phyloP scores from a whole-genome alignment of 1,140 invertebrate genomes.

The Dendroctonus ponderosae region DNA sequence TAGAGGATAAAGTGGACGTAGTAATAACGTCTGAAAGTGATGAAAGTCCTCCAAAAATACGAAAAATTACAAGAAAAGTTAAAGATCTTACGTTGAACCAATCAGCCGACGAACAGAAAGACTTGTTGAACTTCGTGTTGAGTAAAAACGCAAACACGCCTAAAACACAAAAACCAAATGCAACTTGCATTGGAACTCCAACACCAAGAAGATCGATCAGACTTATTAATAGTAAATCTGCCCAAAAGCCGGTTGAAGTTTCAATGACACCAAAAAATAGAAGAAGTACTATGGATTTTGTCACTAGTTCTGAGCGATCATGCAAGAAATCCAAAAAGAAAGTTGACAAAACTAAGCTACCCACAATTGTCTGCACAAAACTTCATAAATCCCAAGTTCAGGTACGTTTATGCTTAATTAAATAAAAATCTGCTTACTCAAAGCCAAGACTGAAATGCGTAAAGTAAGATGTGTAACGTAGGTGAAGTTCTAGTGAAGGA shows the following conservation, averaged over 20 bases:
- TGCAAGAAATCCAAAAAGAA: conserved; percentile 33
- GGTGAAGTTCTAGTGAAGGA: background rate
- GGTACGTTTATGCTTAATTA: conserved; percentile 11
- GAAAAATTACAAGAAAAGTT: background rate
- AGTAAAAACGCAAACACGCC: background rate
- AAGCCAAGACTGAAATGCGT: background rate
- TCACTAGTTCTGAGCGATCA: conserved; percentile 16
- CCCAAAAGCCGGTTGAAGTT: background rate
- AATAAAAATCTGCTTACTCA: background rate
- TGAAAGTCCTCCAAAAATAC: too few relatives aligned
- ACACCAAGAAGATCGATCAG: conserved; percentile 15
- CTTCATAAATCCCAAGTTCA: conserved; percentile 42
- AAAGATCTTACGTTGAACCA: conserved; percentile 8
- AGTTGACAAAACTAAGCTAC: conserved; percentile 24
- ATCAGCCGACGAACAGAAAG: conserved; percentile 26
- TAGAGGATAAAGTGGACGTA: too few relatives aligned
- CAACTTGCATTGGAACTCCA: conserved; percentile 7
- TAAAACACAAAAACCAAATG: background rate
- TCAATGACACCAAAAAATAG: conserved; percentile 20
- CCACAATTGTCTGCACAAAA: conserved; percentile 47
- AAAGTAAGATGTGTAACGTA: too few relatives aligned
- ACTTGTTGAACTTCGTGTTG: conserved; percentile 17
- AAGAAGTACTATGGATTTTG: conserved; percentile 45
- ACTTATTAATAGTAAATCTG: conserved; percentile 6
- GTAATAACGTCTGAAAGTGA: too few relatives aligned